Evolutionary conservation across 2,113 vertebrate species (phyloP), one percentile per base, ranked within the genome.

Genomic region (Rostratula benghalensis): DNA sequence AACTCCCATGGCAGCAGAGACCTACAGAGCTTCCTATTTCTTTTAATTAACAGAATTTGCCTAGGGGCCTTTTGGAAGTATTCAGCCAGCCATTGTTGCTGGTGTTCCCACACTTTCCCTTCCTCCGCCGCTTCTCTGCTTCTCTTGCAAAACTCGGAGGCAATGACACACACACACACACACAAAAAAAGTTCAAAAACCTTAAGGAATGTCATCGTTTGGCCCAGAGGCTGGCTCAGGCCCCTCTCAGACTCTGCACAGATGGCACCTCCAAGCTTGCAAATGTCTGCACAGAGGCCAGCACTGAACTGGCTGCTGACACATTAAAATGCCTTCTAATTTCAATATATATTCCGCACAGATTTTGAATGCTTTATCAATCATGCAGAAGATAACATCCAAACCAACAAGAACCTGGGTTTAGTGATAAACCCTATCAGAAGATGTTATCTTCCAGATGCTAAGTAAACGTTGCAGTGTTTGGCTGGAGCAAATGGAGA

Each of bases 331-430:
- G 89, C 86, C 61, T 93, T 94, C n/a, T 81, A 56, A 76, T 75
- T 94, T 87, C 89, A 88, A 89, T 94, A 91, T 37, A 89, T 61
- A 84, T 87, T 96, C 94, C 95, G 70, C 80, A 77, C 81, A 77
- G 91, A 54, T 91, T 97, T 94, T 82, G 92, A 96, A 97, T 81
- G 70, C 70, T 81, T 96, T 94, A 96, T 97, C 97, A 96, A 85
- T 93, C 93, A 89, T 7, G 1, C 54, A 61, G 85, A 83, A 93
- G 85, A 95, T 88, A 91, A 75, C 61, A 94, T 56, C 76, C 95
- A 83, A 95, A 97, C 73, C 81, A 95, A 87, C 83, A 97, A 96
- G 95, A 65, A 95, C 93, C 0, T n/a, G 13, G 74, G 83, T 95
- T 96, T 91, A 82, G 46, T 83, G 83, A 97, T 92, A 97, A 97